A percentile compares a stretch with the other conserved stretches of the same genome.
phyloP scores from a whole-genome alignment of 2,797 vertebrate species.

The Nyctibius grandis region DNA sequence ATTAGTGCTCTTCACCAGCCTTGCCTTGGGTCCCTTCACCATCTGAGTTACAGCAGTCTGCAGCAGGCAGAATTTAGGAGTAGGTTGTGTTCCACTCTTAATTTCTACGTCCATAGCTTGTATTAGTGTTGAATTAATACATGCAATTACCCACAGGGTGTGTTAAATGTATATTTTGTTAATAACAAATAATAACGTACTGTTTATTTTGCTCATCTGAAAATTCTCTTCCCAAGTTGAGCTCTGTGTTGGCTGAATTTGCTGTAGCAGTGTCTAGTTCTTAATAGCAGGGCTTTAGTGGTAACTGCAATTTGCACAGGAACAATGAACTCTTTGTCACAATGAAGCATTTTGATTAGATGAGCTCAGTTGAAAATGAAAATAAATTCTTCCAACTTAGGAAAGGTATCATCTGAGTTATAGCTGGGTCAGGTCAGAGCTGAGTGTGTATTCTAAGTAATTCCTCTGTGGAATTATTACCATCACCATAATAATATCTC shows the following conservation, averaged over 20 bases:
- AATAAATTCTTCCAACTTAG: slow-evolving; percentile 80
- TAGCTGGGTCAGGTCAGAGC: slow-evolving; percentile 75
- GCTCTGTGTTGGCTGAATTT: not conserved
- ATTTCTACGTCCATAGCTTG: not conserved
- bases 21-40: not conserved
- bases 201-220: slow-evolving; percentile 22
- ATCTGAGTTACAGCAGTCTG: not conserved
- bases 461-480: slow-evolving; percentile 77
- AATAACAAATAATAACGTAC: not conserved
- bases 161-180: not conserved
- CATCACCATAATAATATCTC: slow-evolving; percentile 78
- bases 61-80: not conserved
- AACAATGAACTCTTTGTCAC: slow-evolving; percentile 75
- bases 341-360: slow-evolving; percentile 78
- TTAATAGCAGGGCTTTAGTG: not conserved
- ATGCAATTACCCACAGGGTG: not conserved
- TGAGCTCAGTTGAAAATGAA: slow-evolving; percentile 76
- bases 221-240: not conserved
- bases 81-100: not conserved
- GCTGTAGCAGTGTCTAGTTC: not conserved
- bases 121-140: not conserved
- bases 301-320: slow-evolving; percentile 64
- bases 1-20: not conserved
- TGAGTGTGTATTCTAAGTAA: slow-evolving; percentile 73
- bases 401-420: slow-evolving; percentile 72